A percentile compares a stretch with the other conserved stretches of the same genome.
These are phyloP conservation scores for Blomia tropicalis DNA, from an alignment of 2,888 invertebrate species.

Conservation along the genomic window DNA sequence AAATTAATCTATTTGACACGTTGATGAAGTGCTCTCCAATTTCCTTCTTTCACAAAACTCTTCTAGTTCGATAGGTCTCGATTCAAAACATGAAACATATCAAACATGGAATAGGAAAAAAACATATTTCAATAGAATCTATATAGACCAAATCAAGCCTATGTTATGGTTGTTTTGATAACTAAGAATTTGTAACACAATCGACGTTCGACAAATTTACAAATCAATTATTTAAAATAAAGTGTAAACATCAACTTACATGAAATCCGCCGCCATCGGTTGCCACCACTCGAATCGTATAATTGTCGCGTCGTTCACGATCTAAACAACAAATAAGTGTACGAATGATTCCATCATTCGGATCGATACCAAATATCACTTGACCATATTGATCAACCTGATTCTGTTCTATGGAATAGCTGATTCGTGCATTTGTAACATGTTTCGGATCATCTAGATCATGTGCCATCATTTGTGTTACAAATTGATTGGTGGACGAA, in stretches of 20 bases:
- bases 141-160: no score
- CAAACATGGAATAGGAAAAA: no score
- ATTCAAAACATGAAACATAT: no score
- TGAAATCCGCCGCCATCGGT: conserved; percentile 88
- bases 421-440: conserved; percentile 80
- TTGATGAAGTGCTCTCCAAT: no score
- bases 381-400: conserved; percentile 89
- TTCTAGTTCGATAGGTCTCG: no score
- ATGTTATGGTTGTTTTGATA: no score
- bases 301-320: conserved; percentile 86
- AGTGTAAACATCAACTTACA: conserved; percentile 50
- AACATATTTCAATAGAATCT: no score
- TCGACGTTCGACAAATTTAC: no score
- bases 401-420: conserved; percentile 89
- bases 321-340: conserved; percentile 90
- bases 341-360: conserved; percentile 86
- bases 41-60: no score
- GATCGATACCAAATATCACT: conserved; percentile 87
- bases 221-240: neutral
- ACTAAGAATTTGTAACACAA: no score
- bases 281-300: conserved; percentile 88
- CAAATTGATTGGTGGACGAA: conserved; percentile 82
- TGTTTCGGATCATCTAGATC: conserved; percentile 92
- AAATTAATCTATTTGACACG: no score
- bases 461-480: conserved; percentile 94